Evolutionary conservation across 2,113 vertebrate species (phyloP).

Genomic region (Bombycilla garrulus): DNA sequence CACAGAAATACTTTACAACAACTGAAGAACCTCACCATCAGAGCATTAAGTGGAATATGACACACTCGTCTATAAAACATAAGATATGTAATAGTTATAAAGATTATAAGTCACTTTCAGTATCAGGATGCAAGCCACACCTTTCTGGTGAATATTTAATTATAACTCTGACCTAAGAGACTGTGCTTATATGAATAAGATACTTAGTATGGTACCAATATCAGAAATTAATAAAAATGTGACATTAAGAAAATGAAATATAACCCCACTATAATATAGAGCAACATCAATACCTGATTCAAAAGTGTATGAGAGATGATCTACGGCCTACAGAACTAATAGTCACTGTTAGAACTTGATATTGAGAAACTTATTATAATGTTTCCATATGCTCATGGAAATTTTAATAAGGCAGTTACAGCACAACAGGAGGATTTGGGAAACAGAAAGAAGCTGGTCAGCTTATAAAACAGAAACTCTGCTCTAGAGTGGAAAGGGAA

Average conservation of each 20-base stretch:
- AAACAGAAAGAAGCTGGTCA: background rate
- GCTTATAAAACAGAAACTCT: background rate
- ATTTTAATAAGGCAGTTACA: background rate
- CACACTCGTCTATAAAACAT: background rate
- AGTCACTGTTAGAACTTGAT: background rate
- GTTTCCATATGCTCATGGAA: background rate
- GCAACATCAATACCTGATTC: constrained; percentile 50
- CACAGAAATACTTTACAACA: background rate
- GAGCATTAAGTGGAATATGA: background rate
- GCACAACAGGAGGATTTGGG: background rate
- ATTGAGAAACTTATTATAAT: background rate
- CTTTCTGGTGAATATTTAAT: constrained; percentile 35
- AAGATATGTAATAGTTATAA: background rate
- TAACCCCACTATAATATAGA: constrained; percentile 11
- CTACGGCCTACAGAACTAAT: background rate
- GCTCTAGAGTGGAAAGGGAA: background rate
- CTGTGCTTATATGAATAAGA: constrained; percentile 47
- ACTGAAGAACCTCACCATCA: background rate
- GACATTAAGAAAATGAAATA: constrained; percentile 62
- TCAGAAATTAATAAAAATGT: constrained; percentile 65
- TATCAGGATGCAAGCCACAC: constrained; percentile 51
- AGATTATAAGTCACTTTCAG: background rate
- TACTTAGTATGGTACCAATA: constrained; percentile 17
- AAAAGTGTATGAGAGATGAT: constrained; percentile 23
- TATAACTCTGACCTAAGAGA: background rate